Evolutionary conservation across 2,888 invertebrate genomes (phyloP).

Genomic region (Ditula angustiorana): DNA sequence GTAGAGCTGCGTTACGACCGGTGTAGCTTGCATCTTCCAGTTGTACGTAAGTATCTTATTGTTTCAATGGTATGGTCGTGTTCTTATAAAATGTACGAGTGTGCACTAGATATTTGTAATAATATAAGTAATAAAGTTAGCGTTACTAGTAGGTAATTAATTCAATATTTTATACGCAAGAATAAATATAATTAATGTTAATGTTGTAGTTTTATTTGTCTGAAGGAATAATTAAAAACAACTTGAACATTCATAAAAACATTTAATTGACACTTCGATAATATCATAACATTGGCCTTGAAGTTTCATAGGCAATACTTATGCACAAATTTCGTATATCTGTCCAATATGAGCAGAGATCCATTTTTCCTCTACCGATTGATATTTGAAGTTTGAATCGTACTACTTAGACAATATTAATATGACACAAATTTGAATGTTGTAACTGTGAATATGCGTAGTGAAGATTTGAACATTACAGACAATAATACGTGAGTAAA

Average conservation of each 20-base stretch:
- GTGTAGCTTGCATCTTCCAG: too few species aligned
- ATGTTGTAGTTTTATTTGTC: background rate
- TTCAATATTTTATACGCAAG: background rate
- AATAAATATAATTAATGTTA: background rate
- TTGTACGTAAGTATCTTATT: too few species aligned
- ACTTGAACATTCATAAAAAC: constrained; percentile 32
- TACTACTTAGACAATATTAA: too few species aligned
- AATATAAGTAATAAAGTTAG: background rate
- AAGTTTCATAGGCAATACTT: constrained; percentile 10
- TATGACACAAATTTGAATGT: too few species aligned
- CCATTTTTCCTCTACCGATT: background rate
- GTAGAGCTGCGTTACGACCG: too few species aligned
- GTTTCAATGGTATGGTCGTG: too few species aligned
- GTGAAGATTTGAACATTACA: too few species aligned
- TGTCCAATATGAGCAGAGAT: background rate
- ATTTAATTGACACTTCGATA: constrained; percentile 38
- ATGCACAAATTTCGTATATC: background rate
- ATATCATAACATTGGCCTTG: constrained; percentile 32
- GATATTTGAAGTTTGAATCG: too few species aligned
- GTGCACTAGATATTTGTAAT: background rate
- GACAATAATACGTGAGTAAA: too few species aligned
- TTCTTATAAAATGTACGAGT: too few species aligned
- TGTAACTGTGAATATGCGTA: too few species aligned
- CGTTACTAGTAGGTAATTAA: background rate
- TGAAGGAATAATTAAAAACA: constrained; percentile 3